Percentiles rank a stretch among this genome's conserved stretches.
phyloP scores from a whole-genome alignment of 2,113 vertebrate species.

The Elgaria multicarinata region DNA sequence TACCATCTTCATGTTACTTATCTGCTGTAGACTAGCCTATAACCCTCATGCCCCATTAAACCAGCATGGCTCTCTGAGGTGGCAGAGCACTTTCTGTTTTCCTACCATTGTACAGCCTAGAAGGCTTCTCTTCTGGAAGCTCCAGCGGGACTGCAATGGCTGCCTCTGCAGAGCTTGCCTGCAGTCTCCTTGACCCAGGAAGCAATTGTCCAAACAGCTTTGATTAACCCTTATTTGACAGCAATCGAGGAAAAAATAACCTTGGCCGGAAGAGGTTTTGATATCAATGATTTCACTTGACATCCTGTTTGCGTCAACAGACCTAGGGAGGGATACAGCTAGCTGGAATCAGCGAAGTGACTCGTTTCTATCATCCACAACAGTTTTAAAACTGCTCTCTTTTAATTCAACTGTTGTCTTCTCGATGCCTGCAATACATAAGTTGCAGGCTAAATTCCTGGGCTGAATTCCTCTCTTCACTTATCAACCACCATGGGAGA shows the following conservation, averaged over 20 bases:
- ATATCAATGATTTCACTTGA: neutral
- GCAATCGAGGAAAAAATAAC: neutral
- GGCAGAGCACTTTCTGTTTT: neutral
- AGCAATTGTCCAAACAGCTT: neutral
- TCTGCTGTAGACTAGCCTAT: neutral
- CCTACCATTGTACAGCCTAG: neutral
- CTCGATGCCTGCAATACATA: neutral
- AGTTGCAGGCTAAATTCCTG: neutral
- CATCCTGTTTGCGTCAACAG: neutral
- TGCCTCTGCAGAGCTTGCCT: neutral
- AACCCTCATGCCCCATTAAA: neutral
- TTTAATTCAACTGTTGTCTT: neutral
- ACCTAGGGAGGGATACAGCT: neutral
- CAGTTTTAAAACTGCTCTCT: neutral
- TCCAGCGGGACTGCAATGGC: neutral
- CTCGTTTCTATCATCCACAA: neutral
- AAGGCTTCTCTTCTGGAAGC: neutral
- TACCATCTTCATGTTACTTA: neutral
- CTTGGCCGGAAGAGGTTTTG: neutral
- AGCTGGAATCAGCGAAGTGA: neutral
- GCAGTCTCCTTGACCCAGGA: neutral
- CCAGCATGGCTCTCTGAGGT: neutral
- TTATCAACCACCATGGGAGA: neutral
- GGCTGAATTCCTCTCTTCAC: neutral
- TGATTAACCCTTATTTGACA: neutral